Evolutionary conservation across 2,797 vertebrate genomes (phyloP), one percentile per base, ranked within the genome.

Genomic region (Chanos chanos): DNA sequence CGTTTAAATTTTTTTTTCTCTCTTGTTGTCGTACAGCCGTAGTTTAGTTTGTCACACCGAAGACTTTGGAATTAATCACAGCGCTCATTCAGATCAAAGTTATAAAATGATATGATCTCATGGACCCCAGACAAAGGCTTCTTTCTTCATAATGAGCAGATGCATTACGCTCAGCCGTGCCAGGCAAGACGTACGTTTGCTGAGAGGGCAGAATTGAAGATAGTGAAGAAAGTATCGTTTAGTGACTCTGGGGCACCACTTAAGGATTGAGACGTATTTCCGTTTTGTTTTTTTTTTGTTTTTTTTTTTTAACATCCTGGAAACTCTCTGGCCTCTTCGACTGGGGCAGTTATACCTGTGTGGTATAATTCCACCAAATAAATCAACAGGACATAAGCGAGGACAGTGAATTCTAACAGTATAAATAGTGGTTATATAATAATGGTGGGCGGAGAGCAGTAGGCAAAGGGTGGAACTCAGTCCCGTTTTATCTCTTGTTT

Each of bases 141-240:
- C 66, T 66, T 57, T 53, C 45, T 52, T 59, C 24, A 51, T 66
- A 66, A 66, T 59, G 16, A 66, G 21, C 4, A n/a, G 54, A 30
- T 52, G 39, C 15, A 25, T 50, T 43, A 31, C 45, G 15, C 55
- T 28, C 25, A 64, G 21, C 3, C 40, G 44, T 49, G 39, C 39
- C 30, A 64, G 24, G 41, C 54, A 61, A 69, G 59, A 37, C 31
- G 43, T 22, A 43, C 39, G 2, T 51, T 51, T 48, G 24, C 40
- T 65, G 48, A 68, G 63, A 31, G n/a, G 27, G 61, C 25, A 36
- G 49, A 64, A 73, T 69, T 65, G 54, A 56, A 44, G 62, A 56
- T 52, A 13, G 66, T 64, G 64, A 48, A 36, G 49, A 52, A 54
- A 39, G 37, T 27, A 43, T 50, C 40, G 15, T 31, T 48, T 57